Base-by-base conservation (phyloP, 2,888 invertebrate species). In the Hirtodrosophila duncani region DNA sequence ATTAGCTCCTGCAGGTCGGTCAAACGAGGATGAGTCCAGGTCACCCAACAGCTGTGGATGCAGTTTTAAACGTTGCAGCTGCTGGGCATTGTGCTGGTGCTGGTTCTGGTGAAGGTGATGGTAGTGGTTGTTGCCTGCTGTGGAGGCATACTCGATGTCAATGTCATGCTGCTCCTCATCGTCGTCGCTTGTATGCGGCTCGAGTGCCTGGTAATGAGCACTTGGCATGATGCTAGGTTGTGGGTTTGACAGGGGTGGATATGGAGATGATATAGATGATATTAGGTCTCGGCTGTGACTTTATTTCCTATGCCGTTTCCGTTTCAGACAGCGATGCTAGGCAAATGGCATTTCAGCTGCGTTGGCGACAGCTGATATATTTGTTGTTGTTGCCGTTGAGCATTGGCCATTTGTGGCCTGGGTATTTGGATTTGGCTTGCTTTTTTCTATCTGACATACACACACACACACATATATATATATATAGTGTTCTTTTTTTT, bases 161-260 rank as follows among this genome's bases (percentile, higher is more conserved):
- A 45, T 33, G 48, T 49, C 44, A 34, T 49, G 51, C 29, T 26
- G 26, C 20, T 51, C 44, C 9, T 53, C 48, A 43, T 55, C 29
- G 16, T 50, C 44, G 30, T 53, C 53, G 43, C 52, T 36, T 20
- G 53, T 43, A 21, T 43, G 79, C 30, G 49, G 50, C 38, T 52
- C 63, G 34, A 81, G 65, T 49, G 81, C 63, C 41, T 67, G 62
- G 36, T 75, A 75, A 18, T 67, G 75, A 45, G 75, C 81, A 61
- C 81, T 75, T 42, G 75, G 70, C 75, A 75, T 64, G 42, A 42
- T 18, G 46, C 45, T 20, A 13, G 14, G 21, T 31, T 16, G 30
- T 11, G 36, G 30, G 16, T 38, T 14, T 7, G 18, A 9, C 3
- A 10, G 26, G n/a, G 33, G 16, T 46, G 16, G 26, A 21, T 17